Evolutionary conservation across 1,140 invertebrate species (phyloP), one percentile per base, ranked within the genome.

Genomic region (Zaprionus ghesquierei): DNA sequence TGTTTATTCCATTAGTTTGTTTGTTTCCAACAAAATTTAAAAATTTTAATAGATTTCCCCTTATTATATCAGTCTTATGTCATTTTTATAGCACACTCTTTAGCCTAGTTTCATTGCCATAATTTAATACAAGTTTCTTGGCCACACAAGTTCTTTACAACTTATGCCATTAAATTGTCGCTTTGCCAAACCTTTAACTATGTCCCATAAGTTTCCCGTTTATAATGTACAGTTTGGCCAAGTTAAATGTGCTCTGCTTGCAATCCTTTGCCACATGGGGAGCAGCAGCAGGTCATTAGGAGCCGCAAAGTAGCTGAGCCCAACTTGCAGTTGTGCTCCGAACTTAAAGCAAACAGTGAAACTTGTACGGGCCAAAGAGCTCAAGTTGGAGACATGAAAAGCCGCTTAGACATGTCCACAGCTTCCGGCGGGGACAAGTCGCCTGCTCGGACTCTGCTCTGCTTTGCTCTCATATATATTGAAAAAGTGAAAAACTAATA

Each of bases 361-460:
- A 81, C 69, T 77, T 77, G 33, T 55, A 54, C 46, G 50, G 22
- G 27, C 20, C 15, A 29, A 53, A 35, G 65, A 58, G 59, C 23
- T 54, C 9, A 65, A 69, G 58, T 80, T 70, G 69, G 66, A n/a
- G 66, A 66, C 76, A 77, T 59, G 69, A 29, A 86, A 86, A 86
- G 82, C 82, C 65, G 82, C 82, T 86, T 86, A 87, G 65, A 66
- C 72, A 59, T 81, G 79, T 82, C 62, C 62, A 78, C 65, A 82
- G 53, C 75, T 70, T 81, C 82, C 82, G 75, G 64, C 72, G 25
- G 60, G 35, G 35, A 38, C 13, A 15, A n/a, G n/a, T n/a, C n/a
- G n/a, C n/a, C n/a, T n/a, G n/a, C n/a, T n/a, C n/a, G n/a, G n/a
- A n/a, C n/a, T n/a, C n/a, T n/a, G 35, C n/a, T 33, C 13, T 23